Evolutionary conservation across 2,888 invertebrate species (phyloP).

Genomic region (Cyclophora punctaria): DNA sequence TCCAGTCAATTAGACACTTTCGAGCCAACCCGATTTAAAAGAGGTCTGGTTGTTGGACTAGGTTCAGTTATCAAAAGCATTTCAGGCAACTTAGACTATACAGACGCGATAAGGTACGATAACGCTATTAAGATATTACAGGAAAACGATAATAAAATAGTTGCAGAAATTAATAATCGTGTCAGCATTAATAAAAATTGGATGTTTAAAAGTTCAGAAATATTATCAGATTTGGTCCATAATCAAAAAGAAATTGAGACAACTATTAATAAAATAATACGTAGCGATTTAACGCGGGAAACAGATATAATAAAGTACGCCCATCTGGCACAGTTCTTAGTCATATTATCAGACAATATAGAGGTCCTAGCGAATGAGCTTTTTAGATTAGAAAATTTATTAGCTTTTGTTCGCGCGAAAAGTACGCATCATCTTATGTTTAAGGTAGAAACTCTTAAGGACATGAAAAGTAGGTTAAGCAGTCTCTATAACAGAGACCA

Average conservation of each 20-base stretch:
- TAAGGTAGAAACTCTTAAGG: not conserved
- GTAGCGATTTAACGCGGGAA: not conserved
- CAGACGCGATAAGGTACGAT: slow-evolving; percentile 19
- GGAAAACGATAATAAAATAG: slow-evolving; percentile 14
- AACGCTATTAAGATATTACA: slow-evolving; percentile 15
- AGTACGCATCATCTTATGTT: slow-evolving; percentile 1
- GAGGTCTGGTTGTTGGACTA: slow-evolving; percentile 8
- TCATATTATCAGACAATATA: not conserved
- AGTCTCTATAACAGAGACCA: slow-evolving; percentile 12
- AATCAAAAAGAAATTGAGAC: slow-evolving; percentile 13
- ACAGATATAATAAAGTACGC: slow-evolving; percentile 5
- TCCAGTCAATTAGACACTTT: not conserved
- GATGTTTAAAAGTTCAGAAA: slow-evolving; percentile 5
- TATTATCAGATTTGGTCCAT: slow-evolving; percentile 5
- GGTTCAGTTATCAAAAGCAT: slow-evolving; percentile 9
- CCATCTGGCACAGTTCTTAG: slow-evolving; percentile 5
- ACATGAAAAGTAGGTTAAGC: slow-evolving; percentile 11
- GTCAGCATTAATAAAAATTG: slow-evolving; percentile 19
- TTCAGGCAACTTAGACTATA: slow-evolving; percentile 9
- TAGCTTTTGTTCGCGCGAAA: slow-evolving; percentile 1
- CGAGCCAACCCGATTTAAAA: slow-evolving; percentile 1
- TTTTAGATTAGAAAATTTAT: not conserved
- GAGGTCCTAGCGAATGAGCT: not conserved
- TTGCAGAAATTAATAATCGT: slow-evolving; percentile 16
- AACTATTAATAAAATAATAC: slow-evolving; percentile 4